Percentiles rank a stretch among this genome's conserved stretches.
Conservation (phyloP, 2,113 vertebrate genomes). For the Oriolus oriolus region DNA sequence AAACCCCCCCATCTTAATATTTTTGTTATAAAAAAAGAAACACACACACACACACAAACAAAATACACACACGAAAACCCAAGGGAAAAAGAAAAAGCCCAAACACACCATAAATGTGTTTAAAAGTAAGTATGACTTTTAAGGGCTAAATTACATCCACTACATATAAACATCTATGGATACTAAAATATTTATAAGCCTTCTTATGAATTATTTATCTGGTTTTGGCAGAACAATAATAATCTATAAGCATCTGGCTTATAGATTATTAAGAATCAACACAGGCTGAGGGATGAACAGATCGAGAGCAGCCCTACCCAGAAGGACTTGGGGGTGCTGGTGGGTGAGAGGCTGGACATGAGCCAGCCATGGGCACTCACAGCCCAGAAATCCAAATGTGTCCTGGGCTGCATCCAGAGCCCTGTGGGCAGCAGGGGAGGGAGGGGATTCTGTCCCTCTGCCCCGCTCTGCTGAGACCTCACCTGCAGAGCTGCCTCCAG, state of each 20-base stretch:
- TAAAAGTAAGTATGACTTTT: background rate
- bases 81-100: background rate
- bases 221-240: background rate
- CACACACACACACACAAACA: background rate
- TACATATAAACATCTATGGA: background rate
- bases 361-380: background rate
- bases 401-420: background rate
- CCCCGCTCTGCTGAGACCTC: rapidly evolving
- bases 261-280: too few species aligned
- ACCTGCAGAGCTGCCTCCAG: background rate
- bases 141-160: background rate
- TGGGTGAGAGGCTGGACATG: background rate
- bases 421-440: rapidly evolving
- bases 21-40: background rate
- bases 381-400: background rate
- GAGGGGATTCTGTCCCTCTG: background rate
- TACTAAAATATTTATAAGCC: background rate
- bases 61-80: background rate
- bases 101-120: background rate
- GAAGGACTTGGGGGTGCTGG: background rate
- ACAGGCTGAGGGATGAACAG: background rate
- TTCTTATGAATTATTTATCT: background rate
- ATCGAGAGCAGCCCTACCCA: background rate
- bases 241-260: background rate
- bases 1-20: rapidly evolving